A percentile compares a stretch with the other conserved stretches of the same genome.
phyloP scores from a whole-genome alignment of 2,888 invertebrate species.

The Hofmannophila pseudospretella region DNA sequence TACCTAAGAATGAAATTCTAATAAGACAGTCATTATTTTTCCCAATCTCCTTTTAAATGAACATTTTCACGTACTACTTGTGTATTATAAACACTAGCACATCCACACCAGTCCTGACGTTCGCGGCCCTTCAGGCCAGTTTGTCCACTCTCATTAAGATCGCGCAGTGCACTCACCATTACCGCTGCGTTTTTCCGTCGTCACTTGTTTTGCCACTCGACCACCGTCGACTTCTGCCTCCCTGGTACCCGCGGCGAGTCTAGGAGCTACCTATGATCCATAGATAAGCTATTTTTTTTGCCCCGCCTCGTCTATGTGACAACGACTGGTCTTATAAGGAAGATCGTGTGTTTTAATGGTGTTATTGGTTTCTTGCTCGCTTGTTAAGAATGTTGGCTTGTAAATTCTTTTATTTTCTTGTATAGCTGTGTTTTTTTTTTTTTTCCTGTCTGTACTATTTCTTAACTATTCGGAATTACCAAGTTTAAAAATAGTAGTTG shows the following conservation, averaged over 20 bases:
- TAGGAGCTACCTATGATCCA: conserved; percentile 68
- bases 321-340: conserved; percentile 29
- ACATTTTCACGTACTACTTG: too few relatives aligned
- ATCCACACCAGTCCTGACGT: conserved; percentile 35
- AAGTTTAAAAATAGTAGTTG: too few relatives aligned
- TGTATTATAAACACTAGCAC: too few relatives aligned
- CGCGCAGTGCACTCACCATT: conserved; percentile 50
- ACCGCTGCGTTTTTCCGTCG: conserved; percentile 61
- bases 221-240: conserved; percentile 44
- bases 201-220: conserved; percentile 36
- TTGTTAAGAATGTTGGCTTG: conserved; percentile 3
- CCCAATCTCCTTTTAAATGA: too few relatives aligned
- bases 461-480: too few relatives aligned
- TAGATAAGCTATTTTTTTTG: conserved; percentile 44
- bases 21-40: too few relatives aligned
- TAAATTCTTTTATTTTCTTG: conserved; percentile 3
- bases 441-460: background rate
- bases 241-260: conserved; percentile 60
- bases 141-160: conserved; percentile 77
- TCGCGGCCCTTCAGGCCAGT: conserved; percentile 60
- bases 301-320: conserved; percentile 17
- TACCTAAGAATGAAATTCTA: too few relatives aligned
- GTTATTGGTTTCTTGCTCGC: conserved; percentile 24
- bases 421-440: too few relatives aligned
- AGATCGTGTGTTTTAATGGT: conserved; percentile 28